Percentiles rank a stretch among this genome's conserved stretches.
Evolutionary conservation across 2,113 vertebrate species (phyloP).

Genomic region (Mohoua ochrocephala): DNA sequence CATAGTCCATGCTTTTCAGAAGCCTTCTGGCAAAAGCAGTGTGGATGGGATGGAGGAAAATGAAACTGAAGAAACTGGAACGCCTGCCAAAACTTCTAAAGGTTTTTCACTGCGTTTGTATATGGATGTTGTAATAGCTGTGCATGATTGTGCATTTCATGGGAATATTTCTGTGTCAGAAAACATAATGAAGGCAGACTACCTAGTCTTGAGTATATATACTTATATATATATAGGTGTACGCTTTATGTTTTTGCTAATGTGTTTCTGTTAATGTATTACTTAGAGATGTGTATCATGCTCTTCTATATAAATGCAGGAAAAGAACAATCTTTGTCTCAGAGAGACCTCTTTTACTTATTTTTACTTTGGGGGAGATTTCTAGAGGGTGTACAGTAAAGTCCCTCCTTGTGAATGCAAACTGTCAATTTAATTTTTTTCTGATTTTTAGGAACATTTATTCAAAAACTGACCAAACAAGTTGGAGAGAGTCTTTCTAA

Average conservation of each 20-base stretch:
- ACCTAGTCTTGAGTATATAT: background rate
- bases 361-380: background rate
- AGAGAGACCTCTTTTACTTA: background rate
- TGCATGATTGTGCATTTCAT: background rate
- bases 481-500: slow-evolving; percentile 74
- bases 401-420: background rate
- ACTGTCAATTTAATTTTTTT: background rate
- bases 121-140: background rate
- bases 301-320: background rate
- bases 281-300: background rate
- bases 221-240: background rate
- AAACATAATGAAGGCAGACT: background rate
- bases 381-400: background rate
- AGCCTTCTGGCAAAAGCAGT: slow-evolving; percentile 55
- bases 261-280: background rate
- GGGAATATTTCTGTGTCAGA: background rate
- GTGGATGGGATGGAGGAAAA: slow-evolving; percentile 69
- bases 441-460: slow-evolving; percentile 66
- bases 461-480: slow-evolving; percentile 72
- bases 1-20: slow-evolving; percentile 14
- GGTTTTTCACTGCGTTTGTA: background rate
- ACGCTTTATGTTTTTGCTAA: background rate
- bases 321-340: background rate
- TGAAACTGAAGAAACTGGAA: slow-evolving; percentile 69
- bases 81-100: slow-evolving; percentile 67